Percentiles rank a stretch among this genome's conserved stretches.
Evolutionary conservation across 2,888 invertebrate species (phyloP).

Genomic region (Drosophila seclusa): DNA sequence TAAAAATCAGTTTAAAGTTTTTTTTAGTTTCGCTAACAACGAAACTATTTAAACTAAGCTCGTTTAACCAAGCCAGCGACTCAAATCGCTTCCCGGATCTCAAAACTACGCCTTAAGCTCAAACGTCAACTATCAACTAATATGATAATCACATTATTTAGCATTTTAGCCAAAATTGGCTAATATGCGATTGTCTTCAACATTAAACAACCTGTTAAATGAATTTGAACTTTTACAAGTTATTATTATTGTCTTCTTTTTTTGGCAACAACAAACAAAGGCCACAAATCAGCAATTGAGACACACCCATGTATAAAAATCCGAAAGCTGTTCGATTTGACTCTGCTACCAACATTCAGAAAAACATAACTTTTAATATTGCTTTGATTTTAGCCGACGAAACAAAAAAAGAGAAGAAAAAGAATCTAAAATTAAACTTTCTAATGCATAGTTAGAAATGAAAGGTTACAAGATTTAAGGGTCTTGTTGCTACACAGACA

Average conservation of each 20-base stretch:
- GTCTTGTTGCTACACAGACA: slow-evolving; percentile 22
- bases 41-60: not conserved
- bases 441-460: slow-evolving; percentile 60
- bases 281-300: slow-evolving; percentile 18
- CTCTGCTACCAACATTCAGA: slow-evolving; percentile 30
- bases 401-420: slow-evolving; percentile 2
- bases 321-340: slow-evolving; percentile 30
- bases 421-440: slow-evolving; percentile 56
- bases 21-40: not conserved
- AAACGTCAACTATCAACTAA: slow-evolving; percentile 4
- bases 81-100: too few relatives aligned
- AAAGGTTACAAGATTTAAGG: slow-evolving; percentile 71
- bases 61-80: too few relatives aligned
- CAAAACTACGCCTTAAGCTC: not conserved
- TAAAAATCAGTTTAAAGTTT: not conserved
- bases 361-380: slow-evolving; percentile 34
- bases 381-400: slow-evolving; percentile 54
- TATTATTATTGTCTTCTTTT: slow-evolving; percentile 39
- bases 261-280: slow-evolving; percentile 33
- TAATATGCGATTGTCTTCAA: slow-evolving; percentile 18
- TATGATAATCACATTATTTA: slow-evolving; percentile 30
- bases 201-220: slow-evolving; percentile 17
- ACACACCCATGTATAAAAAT: slow-evolving; percentile 53
- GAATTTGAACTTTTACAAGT: slow-evolving; percentile 40
- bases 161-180: slow-evolving; percentile 31